A percentile compares a stretch with the other conserved stretches of the same genome.
These are phyloP conservation scores for Podocnemis expansa DNA, from an alignment of 2,113 vertebrate genomes.

Conservation along the genomic window DNA sequence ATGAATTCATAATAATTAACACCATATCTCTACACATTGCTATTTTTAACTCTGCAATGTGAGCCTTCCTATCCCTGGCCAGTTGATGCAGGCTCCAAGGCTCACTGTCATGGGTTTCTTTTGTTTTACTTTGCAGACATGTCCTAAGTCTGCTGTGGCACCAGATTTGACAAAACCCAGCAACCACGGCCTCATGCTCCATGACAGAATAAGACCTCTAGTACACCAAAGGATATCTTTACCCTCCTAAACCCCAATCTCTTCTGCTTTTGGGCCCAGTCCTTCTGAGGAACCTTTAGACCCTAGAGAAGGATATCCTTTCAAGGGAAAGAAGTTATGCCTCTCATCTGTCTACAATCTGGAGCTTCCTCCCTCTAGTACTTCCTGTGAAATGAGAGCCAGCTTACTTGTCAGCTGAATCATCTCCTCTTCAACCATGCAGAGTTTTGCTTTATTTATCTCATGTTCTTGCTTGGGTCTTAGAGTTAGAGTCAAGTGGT, in stretches of 20 bases:
- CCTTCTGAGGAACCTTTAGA: neutral
- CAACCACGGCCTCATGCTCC: neutral
- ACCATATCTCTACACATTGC: no score
- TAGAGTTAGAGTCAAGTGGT: neutral
- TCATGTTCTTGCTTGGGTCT: neutral
- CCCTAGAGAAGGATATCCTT: neutral
- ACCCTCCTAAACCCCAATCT: neutral
- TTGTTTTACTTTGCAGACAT: neutral
- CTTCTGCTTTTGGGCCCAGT: neutral
- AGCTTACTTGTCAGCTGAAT: neutral
- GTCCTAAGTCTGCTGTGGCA: neutral
- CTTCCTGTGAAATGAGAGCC: neutral
- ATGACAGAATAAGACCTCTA: neutral
- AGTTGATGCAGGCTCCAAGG: neutral
- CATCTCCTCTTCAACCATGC: neutral
- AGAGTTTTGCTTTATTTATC: neutral
- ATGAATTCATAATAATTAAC: no score
- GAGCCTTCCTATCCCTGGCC: neutral
- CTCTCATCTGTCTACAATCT: neutral
- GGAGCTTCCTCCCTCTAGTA: neutral
- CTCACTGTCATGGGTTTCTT: neutral
- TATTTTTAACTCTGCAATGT: no score
- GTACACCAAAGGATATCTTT: neutral
- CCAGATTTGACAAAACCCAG: neutral
- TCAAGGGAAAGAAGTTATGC: neutral